Conservation (phyloP, 2,113 vertebrate genomes). For the Atractosteus spatula region DNA sequence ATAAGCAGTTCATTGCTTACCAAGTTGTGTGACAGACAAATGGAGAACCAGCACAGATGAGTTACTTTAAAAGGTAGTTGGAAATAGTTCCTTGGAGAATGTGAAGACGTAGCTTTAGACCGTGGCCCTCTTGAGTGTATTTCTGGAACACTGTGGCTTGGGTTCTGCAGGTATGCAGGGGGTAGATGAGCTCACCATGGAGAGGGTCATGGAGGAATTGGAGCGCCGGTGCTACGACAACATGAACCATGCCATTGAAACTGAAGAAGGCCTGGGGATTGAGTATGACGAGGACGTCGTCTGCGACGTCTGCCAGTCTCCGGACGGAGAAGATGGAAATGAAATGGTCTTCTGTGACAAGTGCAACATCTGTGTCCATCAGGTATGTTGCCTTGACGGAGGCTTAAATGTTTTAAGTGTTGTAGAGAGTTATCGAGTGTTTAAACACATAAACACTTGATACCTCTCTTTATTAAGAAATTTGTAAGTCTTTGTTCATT, state of each 20-base stretch:
- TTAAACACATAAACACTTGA: too few species aligned
- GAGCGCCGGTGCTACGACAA: conserved; percentile 87
- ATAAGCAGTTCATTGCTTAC: too few species aligned
- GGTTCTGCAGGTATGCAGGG: conserved; percentile 66
- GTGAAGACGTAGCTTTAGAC: too few species aligned
- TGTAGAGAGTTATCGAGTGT: not conserved
- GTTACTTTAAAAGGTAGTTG: too few species aligned
- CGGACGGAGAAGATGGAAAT: conserved; percentile 94
- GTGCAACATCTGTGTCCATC: conserved; percentile 97
- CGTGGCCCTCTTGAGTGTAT: too few species aligned
- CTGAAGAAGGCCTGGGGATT: conserved; percentile 91
- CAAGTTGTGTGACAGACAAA: too few species aligned
- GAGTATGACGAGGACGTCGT: conserved; percentile 97
- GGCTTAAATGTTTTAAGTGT: too few species aligned
- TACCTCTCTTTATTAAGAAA: too few species aligned
- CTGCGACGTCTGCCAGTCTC: conserved; percentile 94
- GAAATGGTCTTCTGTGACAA: conserved; percentile 99
- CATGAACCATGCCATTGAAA: conserved; percentile 91
- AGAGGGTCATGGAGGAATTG: conserved; percentile 87
- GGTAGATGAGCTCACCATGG: conserved; percentile 88
- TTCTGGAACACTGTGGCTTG: not conserved
- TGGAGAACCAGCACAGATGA: too few species aligned
- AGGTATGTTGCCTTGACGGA: conserved; percentile 63
- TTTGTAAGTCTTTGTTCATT: not conserved
- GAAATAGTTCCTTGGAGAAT: too few species aligned